Evolutionary conservation across 2,113 vertebrate species (phyloP).

Genomic region (Andinoacara biseriatus): DNA sequence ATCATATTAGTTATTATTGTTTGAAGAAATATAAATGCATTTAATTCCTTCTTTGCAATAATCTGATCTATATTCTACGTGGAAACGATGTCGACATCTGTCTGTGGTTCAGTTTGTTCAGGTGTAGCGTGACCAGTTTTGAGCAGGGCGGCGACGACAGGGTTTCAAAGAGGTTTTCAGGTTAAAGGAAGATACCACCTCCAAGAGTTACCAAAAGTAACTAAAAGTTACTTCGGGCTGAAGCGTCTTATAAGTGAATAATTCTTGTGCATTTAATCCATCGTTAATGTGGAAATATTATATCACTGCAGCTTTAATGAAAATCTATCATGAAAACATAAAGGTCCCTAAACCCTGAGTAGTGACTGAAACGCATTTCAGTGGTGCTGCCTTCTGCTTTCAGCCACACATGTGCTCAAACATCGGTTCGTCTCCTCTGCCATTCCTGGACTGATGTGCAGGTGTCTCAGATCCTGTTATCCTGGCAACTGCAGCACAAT

Average conservation of each 20-base stretch:
- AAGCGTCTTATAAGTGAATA: neutral
- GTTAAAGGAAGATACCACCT: neutral
- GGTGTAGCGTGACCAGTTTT: neutral
- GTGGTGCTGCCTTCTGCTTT: too few species aligned
- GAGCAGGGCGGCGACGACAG: neutral
- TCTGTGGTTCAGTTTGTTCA: neutral
- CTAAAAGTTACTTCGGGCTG: neutral
- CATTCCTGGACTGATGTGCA: neutral
- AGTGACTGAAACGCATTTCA: neutral
- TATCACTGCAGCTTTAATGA: neutral
- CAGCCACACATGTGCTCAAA: neutral
- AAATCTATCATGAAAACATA: neutral
- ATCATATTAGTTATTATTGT: neutral
- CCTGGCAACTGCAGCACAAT: slow-evolving; percentile 4
- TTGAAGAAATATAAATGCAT: neutral
- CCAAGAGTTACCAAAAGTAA: neutral
- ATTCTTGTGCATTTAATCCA: neutral
- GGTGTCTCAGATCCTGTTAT: neutral
- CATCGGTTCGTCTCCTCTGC: neutral
- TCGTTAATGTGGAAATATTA: neutral
- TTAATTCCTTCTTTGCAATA: neutral
- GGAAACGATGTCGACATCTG: neutral
- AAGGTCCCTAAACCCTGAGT: neutral
- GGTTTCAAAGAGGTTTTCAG: neutral
- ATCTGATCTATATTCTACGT: neutral